phyloP scores from a whole-genome alignment of 2,113 vertebrate genomes.

The Noturus placidus region DNA sequence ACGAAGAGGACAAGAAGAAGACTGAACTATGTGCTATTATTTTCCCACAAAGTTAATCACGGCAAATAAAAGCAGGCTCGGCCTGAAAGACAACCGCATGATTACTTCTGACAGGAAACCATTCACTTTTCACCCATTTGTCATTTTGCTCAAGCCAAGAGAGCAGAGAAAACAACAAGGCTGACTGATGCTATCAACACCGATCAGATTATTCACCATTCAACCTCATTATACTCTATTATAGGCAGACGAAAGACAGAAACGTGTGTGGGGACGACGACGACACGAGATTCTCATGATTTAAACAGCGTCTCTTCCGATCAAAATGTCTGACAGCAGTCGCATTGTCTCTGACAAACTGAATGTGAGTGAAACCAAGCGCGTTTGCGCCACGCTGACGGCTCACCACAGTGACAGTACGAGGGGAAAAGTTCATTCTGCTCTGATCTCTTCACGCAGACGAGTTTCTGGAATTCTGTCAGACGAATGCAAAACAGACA shows the following conservation, averaged over 20 bases:
- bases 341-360: conserved; percentile 30
- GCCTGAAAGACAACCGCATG: conserved; percentile 70
- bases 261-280: neutral
- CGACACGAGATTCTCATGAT: conserved; percentile 17
- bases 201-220: conserved; percentile 46
- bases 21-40: conserved; percentile 55
- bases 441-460: conserved; percentile 22
- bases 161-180: conserved; percentile 51
- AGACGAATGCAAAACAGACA: conserved; percentile 29
- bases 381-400: conserved; percentile 20
- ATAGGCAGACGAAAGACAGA: conserved; percentile 18
- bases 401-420: conserved; percentile 31
- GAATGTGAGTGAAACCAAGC: conserved; percentile 31
- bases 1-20: conserved; percentile 42
- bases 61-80: conserved; percentile 71
- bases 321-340: conserved; percentile 28
- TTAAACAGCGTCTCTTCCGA: conserved; percentile 25
- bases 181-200: conserved; percentile 58
- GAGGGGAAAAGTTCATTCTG: conserved; percentile 41
- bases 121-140: conserved; percentile 71
- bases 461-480: conserved; percentile 27
- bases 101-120: conserved; percentile 73
- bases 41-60: conserved; percentile 71
- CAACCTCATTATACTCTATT: conserved; percentile 31
- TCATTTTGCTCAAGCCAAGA: conserved; percentile 64